Percentiles rank a stretch among this genome's conserved stretches.
These are phyloP conservation scores for Chaetophractus vellerosus DNA, from an alignment of 2,797 vertebrate species.

Conservation along the genomic window DNA sequence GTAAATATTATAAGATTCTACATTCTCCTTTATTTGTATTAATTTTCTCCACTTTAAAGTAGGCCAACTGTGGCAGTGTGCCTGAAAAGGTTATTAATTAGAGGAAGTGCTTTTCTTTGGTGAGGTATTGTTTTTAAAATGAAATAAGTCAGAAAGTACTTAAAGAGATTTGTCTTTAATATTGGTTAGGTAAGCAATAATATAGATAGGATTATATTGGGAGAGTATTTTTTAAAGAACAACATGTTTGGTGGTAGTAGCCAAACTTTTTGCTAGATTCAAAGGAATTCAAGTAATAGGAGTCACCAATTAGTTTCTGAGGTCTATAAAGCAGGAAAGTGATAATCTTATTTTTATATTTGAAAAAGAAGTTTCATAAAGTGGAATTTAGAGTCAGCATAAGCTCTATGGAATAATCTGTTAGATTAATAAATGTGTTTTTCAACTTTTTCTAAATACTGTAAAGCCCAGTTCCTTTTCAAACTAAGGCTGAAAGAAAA, in stretches of 20 bases:
- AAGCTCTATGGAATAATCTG: background rate
- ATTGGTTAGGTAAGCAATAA: slow-evolving; percentile 9
- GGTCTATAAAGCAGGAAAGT: background rate
- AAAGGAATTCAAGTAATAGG: background rate
- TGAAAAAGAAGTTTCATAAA: slow-evolving; percentile 56
- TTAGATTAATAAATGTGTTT: slow-evolving; percentile 40
- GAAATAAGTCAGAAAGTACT: slow-evolving; percentile 29
- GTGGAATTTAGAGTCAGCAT: background rate
- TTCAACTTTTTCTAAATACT: slow-evolving; percentile 38
- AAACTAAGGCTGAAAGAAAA: background rate
- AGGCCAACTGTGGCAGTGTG: background rate
- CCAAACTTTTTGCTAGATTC: slow-evolving; percentile 22
- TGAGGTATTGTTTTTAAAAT: slow-evolving; percentile 42
- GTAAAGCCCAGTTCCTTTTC: background rate
- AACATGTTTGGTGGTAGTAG: background rate
- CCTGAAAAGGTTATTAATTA: slow-evolving; percentile 33
- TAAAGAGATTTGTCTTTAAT: slow-evolving; percentile 13
- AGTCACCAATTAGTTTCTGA: slow-evolving; percentile 29
- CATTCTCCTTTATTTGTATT: slow-evolving; percentile 54
- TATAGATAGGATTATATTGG: background rate
- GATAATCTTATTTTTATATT: slow-evolving; percentile 25
- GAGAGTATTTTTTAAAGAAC: background rate
- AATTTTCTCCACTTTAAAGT: slow-evolving; percentile 67
- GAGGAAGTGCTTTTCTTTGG: slow-evolving; percentile 59
- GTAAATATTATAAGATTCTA: slow-evolving; percentile 60